Conservation (phyloP, 2,113 vertebrate species). For the Pogona vitticeps region DNA sequence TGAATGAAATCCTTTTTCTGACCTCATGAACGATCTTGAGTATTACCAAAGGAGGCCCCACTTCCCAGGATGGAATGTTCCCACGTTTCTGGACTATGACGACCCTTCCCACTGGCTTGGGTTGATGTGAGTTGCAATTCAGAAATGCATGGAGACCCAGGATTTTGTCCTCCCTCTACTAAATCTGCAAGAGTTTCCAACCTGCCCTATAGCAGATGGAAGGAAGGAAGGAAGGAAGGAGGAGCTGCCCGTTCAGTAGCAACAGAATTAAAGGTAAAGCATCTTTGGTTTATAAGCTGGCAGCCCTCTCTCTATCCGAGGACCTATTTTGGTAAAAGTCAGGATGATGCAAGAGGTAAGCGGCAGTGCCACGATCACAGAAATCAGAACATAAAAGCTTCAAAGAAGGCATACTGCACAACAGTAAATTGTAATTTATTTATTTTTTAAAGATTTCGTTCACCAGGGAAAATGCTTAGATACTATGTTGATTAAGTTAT, state of each 20-base stretch:
- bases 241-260: no score
- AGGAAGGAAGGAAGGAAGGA: not conserved
- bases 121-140: no score
- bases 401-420: constrained; percentile 5
- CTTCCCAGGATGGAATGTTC: no score
- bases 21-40: no score
- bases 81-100: no score
- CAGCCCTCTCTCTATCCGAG: not conserved
- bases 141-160: no score
- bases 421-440: constrained; percentile 20
- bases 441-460: constrained; percentile 27
- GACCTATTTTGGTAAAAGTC: not conserved
- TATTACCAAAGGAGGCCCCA: no score
- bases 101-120: no score
- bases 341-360: not conserved
- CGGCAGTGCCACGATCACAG: not conserved
- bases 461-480: constrained; percentile 34
- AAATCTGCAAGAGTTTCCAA: no score
- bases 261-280: not conserved
- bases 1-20: no score
- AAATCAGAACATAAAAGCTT: not conserved
- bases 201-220: not conserved
- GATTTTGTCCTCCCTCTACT: no score
- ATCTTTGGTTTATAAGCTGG: not conserved
- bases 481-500: constrained; percentile 26